These are phyloP conservation scores for Tachypleus tridentatus DNA, from an alignment of 1,140 invertebrate genomes.

Conservation along the genomic window DNA sequence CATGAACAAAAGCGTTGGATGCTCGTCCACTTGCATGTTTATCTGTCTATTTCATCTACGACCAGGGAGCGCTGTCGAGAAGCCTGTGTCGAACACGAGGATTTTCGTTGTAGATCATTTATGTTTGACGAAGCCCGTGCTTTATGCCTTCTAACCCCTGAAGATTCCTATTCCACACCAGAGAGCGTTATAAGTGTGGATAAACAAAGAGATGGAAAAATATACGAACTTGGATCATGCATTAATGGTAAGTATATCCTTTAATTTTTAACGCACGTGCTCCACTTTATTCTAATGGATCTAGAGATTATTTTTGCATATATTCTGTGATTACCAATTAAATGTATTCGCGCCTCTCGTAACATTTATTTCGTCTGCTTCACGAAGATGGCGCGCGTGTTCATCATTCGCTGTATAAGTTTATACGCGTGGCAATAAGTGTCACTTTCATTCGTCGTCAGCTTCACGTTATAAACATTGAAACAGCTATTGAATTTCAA, in stretches of 20 bases:
- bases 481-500: too few species aligned
- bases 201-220: conserved; percentile 5
- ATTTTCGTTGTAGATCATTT: conserved; percentile 16
- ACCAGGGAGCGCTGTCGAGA: conserved; percentile 6
- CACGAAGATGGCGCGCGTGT: too few species aligned
- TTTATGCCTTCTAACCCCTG: conserved; percentile 14
- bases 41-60: conserved; percentile 5
- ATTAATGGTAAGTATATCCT: conserved; percentile 15
- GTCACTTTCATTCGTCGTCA: too few species aligned
- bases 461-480: too few species aligned
- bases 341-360: too few species aligned
- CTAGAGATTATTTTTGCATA: too few species aligned
- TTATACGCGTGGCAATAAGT: too few species aligned
- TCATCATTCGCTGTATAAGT: too few species aligned
- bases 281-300: too few species aligned
- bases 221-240: conserved; percentile 19
- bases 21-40: conserved; percentile 7
- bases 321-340: too few species aligned
- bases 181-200: not conserved
- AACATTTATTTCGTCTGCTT: too few species aligned
- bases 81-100: conserved; percentile 7
- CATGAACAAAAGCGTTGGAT: conserved; percentile 4
- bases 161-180: conserved; percentile 10
- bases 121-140: conserved; percentile 4
- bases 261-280: too few species aligned